Base-by-base conservation (phyloP, 2,888 invertebrate species). In the Rotaria magnacalcarata region DNA sequence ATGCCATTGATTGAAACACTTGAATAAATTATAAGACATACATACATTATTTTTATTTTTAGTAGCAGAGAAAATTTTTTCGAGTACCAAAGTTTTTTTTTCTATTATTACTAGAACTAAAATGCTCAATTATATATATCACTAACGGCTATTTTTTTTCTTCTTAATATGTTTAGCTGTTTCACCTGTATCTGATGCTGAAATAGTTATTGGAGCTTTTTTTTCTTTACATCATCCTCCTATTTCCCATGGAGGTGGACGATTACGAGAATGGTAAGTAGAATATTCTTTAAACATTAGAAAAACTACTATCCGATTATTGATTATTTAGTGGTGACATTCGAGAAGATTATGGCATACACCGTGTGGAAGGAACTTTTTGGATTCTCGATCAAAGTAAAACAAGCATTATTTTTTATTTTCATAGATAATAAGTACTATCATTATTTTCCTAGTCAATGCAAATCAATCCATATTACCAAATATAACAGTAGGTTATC, bases 311-410 rank as follows among this genome's bases (percentile, higher is more conserved):
- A 10, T 24, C 4, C n/a, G 34, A 34, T 34, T 34, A 34, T 34
- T 2, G 34, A 34, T 34, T 34, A 34, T 67, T 34, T 34, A 94
- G 94, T 89, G 93, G 93, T 3, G 91, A 90, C 85, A 93, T 94
- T 87, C 92, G 94, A 89, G 94, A 94, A 90, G 93, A 93, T 89
- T 94, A 94, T 91, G 94, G 94, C 84, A 94, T 94, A 85, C 94
- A 94, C 90, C 91, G 94, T 87, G 93, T 93, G 34, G 94, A 94
- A 91, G 93, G 89, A 41, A 90, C 91, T 87, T 88, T 90, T 16
- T 88, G 88, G 74, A 90, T 90, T 0, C 87, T 91, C 19, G 89
- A 90, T 60, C 85, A 86, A 84, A 86, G 67, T 67, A 67, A 84
- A 88, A 89, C 85, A 56, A 7, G 14, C 11, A 52, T 3, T 11